Base-by-base conservation (phyloP, 92 coral and sea anemone species). In the Parazoanthus swiftii region DNA sequence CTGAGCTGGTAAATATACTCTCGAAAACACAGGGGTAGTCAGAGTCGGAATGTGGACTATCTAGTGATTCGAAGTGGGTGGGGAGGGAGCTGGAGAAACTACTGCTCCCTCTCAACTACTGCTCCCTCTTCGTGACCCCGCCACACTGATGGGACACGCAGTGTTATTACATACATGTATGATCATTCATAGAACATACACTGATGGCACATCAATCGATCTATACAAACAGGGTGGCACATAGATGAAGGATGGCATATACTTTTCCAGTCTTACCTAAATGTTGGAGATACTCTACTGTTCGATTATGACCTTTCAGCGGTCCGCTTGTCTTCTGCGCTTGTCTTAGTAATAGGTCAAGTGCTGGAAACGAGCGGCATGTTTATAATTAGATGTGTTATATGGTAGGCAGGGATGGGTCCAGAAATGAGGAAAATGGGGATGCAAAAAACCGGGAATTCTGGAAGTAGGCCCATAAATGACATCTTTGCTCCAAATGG, bases 271-370 rank as follows among this genome's bases (percentile, higher is more conserved):
- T 42, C 89, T 63, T 90, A 92, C 99, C 99, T 89, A 97, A 91
- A 72, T 92, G 95, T 90, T 97, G 99, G 59, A 97, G 94, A 74
- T 97, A 97, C 67, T 94, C 94, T 5, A 97, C 99, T 29, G 99
- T 97, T 86, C 93, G 94, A 85, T 94, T 93, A 79, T 95, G 99
- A 29, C 99, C 99, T 77, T 88, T 89, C 44, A 95, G 91, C 0
- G 95, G 94, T 43, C 99, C 97, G 67, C 96, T 95, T 74, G 97
- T 90, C 86, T 95, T 97, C 84, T 95, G 99, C 39, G 99, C 98
- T 88, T 94, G 98, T 71, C 99, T 82, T 72, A 97, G 88, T 70
- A 97, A 89, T 37, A 97, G 84, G 85, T 97, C 99, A 81, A 97
- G 88, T 7, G 99, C 99, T 97, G 83, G 48, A 71, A 39, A 76